Evolutionary conservation across 2,888 invertebrate genomes (phyloP).

Genomic region (Tiphia femorata): DNA sequence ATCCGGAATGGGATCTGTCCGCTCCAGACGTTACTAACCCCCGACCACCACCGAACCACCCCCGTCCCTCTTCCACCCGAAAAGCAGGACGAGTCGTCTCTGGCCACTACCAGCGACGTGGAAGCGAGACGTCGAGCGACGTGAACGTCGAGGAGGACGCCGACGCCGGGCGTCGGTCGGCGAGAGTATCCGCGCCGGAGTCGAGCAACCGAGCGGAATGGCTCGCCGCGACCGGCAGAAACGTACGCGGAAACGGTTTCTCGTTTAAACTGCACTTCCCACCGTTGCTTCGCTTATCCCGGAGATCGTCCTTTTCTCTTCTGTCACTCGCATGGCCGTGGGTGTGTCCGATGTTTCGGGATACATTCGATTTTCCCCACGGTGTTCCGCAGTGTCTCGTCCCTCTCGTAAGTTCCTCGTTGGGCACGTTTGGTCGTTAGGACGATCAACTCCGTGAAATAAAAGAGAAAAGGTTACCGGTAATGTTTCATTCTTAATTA

Average conservation of each 20-base stretch:
- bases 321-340: not conserved
- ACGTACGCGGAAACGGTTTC: not conserved
- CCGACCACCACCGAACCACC: too few relatives aligned
- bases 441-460: too few relatives aligned
- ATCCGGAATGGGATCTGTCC: constrained; percentile 68
- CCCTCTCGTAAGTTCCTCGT: too few relatives aligned
- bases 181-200: constrained; percentile 16
- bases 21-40: constrained; percentile 63
- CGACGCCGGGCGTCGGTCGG: constrained; percentile 8
- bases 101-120: constrained; percentile 38
- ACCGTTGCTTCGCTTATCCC: constrained; percentile 1
- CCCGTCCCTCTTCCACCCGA: constrained; percentile 46
- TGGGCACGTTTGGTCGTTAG: too few relatives aligned
- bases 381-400: constrained; percentile 17
- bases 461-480: too few relatives aligned
- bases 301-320: constrained; percentile 8
- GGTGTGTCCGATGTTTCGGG: constrained; percentile 4
- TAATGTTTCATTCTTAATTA: too few relatives aligned
- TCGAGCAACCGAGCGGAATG: constrained; percentile 28
- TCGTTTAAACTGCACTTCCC: constrained; percentile 18
- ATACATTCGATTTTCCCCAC: constrained; percentile 16
- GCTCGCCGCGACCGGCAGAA: constrained; percentile 2
- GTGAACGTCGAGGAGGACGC: constrained; percentile 2
- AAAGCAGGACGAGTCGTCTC: constrained; percentile 41
- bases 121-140: constrained; percentile 35